Evolutionary conservation across 2,888 invertebrate genomes (phyloP).

Genomic region (Cylloceria caligata): DNA sequence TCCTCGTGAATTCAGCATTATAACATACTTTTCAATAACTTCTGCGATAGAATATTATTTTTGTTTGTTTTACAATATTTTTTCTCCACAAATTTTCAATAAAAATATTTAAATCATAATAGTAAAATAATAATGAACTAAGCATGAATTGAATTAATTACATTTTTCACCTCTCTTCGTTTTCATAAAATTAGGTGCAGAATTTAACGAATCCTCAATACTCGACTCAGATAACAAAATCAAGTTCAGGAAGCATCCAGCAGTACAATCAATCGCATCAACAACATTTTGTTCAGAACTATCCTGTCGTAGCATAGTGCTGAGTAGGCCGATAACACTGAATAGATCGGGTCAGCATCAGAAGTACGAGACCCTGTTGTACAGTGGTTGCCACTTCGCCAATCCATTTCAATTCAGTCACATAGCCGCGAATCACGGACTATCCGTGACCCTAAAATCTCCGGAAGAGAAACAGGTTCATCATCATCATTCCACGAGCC

Average conservation of each 20-base stretch:
- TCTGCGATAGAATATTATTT: not conserved
- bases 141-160: not conserved
- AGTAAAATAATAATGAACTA: not conserved
- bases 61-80: not conserved
- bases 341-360: slow-evolving; percentile 1
- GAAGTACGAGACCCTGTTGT: not conserved
- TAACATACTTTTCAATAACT: not conserved
- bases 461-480: not conserved
- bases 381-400: not conserved
- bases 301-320: slow-evolving; percentile 10
- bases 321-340: not conserved
- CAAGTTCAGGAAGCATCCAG: too few relatives aligned
- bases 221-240: too few relatives aligned
- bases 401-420: slow-evolving; percentile 23
- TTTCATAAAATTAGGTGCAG: too few relatives aligned
- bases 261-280: slow-evolving; percentile 17
- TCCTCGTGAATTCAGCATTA: not conserved
- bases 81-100: not conserved
- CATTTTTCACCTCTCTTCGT: too few relatives aligned
- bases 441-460: slow-evolving; percentile 6
- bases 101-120: too few relatives aligned
- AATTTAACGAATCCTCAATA: too few relatives aligned
- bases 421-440: not conserved
- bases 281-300: slow-evolving; percentile 38
- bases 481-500: not conserved